These are phyloP conservation scores for Xylota sylvarum DNA, from an alignment of 2,888 invertebrate species.

Conservation along the genomic window DNA sequence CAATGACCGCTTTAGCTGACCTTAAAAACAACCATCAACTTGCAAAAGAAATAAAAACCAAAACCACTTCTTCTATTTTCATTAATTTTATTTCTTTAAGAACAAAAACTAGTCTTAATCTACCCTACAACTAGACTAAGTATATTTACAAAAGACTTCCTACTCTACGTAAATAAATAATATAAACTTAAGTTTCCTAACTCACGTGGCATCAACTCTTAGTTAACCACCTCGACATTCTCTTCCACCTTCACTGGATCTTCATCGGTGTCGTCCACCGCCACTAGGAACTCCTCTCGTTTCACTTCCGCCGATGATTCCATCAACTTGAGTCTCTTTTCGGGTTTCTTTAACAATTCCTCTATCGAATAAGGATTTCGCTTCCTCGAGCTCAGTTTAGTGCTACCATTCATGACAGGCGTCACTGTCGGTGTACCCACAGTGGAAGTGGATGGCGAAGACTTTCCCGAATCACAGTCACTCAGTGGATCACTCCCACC, in stretches of 20 bases:
- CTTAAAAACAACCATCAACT: too few relatives aligned
- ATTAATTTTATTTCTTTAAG: constrained; percentile 71
- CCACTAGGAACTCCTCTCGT: constrained; percentile 43
- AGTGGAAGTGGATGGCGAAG: constrained; percentile 82
- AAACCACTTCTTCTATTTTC: constrained; percentile 7
- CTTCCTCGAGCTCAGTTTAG: constrained; percentile 83
- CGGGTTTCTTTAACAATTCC: constrained; percentile 92
- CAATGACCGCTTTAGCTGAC: too few relatives aligned
- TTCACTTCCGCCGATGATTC: constrained; percentile 51
- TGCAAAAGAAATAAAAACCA: not conserved
- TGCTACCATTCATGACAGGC: constrained; percentile 80
- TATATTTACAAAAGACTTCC: constrained; percentile 52
- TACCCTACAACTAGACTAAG: constrained; percentile 39
- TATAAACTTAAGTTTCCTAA: constrained; percentile 50
- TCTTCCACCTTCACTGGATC: constrained; percentile 82
- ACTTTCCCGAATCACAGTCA: constrained; percentile 85
- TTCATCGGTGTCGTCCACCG: constrained; percentile 56
- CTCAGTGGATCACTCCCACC: constrained; percentile 82
- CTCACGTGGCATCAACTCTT: constrained; percentile 54
- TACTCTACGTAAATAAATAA: constrained; percentile 65
- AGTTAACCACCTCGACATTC: constrained; percentile 84
- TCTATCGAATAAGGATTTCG: constrained; percentile 95
- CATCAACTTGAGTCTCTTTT: constrained; percentile 84
- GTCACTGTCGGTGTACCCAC: constrained; percentile 68
- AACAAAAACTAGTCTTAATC: constrained; percentile 60